phyloP scores from a whole-genome alignment of 2,888 invertebrate species.

The Hetaerina titia region DNA sequence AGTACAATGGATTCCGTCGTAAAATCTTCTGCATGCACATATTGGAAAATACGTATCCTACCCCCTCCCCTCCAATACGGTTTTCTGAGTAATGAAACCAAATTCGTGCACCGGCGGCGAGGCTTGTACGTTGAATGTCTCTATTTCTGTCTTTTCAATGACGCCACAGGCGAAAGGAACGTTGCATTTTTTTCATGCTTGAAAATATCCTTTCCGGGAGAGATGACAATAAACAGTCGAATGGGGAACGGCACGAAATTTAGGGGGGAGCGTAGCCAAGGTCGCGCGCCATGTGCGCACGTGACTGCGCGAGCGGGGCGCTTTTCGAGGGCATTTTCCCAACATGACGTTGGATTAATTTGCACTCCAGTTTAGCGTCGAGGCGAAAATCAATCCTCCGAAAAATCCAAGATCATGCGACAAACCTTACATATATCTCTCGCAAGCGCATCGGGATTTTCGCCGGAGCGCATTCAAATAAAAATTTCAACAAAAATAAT shows the following conservation, averaged over 20 bases:
- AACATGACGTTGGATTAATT: not conserved
- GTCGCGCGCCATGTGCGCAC: not conserved
- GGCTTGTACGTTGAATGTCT: not conserved
- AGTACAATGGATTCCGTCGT: not conserved
- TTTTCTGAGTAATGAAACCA: not conserved
- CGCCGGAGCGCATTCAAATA: not conserved
- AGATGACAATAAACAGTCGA: not conserved
- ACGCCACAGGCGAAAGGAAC: not conserved
- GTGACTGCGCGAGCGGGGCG: not conserved
- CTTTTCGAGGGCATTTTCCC: not conserved
- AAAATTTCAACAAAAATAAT: not conserved
- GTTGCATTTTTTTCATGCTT: not conserved
- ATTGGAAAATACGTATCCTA: not conserved
- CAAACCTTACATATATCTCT: not conserved
- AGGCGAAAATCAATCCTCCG: not conserved
- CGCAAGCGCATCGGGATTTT: not conserved
- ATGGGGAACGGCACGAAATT: not conserved
- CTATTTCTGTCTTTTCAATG: not conserved
- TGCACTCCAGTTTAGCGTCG: not conserved
- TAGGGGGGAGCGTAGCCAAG: not conserved
- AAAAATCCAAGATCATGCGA: not conserved
- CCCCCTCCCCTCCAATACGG: not conserved
- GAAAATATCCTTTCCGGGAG: not conserved
- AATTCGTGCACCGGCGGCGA: not conserved
- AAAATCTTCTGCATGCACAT: not conserved